A percentile compares a stretch with the other conserved stretches of the same genome.
These are phyloP conservation scores for Halocynthia roretzi DNA, from an alignment of 23 tunicate species.

Conservation along the genomic window DNA sequence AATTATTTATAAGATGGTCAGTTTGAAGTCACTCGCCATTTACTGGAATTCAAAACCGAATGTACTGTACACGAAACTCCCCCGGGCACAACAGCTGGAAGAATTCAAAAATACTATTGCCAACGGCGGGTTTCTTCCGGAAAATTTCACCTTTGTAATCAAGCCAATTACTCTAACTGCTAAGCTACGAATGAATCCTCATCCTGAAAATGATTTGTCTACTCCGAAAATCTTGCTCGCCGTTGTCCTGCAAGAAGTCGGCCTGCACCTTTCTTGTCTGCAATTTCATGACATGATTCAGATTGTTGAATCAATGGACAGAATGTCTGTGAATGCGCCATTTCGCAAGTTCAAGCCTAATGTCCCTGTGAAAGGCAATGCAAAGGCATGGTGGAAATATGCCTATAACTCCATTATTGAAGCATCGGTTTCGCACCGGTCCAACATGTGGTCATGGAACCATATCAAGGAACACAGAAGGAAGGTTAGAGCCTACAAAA, in stretches of 20 bases:
- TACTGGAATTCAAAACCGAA: conserved; percentile 73
- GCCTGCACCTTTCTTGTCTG: conserved; percentile 27
- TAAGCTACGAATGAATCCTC: conserved; percentile 48
- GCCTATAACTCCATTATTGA: conserved; percentile 57
- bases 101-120: conserved; percentile 47
- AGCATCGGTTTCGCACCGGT: conserved; percentile 26
- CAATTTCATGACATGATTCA: conserved; percentile 65
- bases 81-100: conserved; percentile 28
- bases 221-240: conserved; percentile 56
- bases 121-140: conserved; percentile 9
- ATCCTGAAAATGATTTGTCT: conserved; percentile 50
- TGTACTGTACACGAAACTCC: conserved; percentile 16
- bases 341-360: conserved; percentile 56
- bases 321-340: conserved; percentile 70
- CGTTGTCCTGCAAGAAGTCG: conserved; percentile 40
- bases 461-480: conserved; percentile 50
- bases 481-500: conserved; percentile 41
- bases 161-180: conserved; percentile 75
- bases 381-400: conserved; percentile 62
- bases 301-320: conserved; percentile 59
- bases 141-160: conserved; percentile 36
- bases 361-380: conserved; percentile 29
- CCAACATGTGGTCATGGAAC: conserved; percentile 52
- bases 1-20: conserved; percentile 64
- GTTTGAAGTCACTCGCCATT: conserved; percentile 49